Base-by-base conservation (phyloP, 2,113 vertebrate species). In the Illadopsis cleaveri region DNA sequence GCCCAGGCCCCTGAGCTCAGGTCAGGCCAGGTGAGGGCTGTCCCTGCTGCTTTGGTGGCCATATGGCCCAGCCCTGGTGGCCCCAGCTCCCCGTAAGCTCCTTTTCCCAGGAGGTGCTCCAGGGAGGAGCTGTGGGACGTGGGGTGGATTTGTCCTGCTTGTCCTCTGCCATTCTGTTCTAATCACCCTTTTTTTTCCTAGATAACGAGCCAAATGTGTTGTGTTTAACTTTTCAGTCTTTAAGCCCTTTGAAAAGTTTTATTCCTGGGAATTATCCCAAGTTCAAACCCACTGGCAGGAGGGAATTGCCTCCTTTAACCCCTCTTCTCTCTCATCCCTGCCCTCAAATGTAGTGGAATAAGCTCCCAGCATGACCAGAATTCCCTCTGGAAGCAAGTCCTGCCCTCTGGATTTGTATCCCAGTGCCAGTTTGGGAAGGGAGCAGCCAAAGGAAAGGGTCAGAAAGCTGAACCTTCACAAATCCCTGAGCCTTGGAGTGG, bases 51-150 rank as follows among this genome's bases (percentile, higher is more conserved):
- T 48, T 75, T 81, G 57, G 61, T 69, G 90, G 78, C 23, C 92
- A 82, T 62, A n/a, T 71, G 89, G 92, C 57, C 65, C 56, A 56
- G 22, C 12, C 4, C 78, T 2, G 50, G 15, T 81, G 86, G 35
- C 71, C 58, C 60, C 35, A 25, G 44, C 28, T 50, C 17, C 61
- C 56, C 28, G 17, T 90, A 80, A 92, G 71, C 90, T 85, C 62
- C 88, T 97, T 95, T 89, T 76, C 44, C n/a, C 70, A 6, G 42
- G 4, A 45, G 75, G 15, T 27, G 22, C 70, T 72, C 78, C 31
- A 0, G 77, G 42, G 1, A 18, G 56, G 24, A n/a, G 28, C 23
- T 6, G 2, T 1, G 6, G 58, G 8, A 38, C 33, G 37, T 1
- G 35, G 47, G 20, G 4, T 53, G 19, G 14, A 0, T 42, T 12